Conservation (phyloP, 2,113 vertebrate genomes). For the Zosterops japonicus region DNA sequence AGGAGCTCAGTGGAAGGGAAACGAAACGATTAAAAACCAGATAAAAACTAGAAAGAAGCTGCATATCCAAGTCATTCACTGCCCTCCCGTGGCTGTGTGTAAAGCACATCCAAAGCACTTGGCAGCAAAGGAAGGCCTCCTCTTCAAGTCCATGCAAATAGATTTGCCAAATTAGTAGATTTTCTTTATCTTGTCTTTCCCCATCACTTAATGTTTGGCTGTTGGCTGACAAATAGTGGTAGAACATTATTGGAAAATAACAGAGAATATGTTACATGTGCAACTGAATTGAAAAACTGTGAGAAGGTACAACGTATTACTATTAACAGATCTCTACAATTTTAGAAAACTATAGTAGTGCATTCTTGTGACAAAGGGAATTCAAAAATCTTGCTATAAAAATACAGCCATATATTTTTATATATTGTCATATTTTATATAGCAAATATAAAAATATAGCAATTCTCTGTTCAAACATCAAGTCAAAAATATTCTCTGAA, state of each 20-base stretch:
- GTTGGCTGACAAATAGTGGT: not conserved
- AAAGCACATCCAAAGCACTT: not conserved
- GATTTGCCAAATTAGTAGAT: not conserved
- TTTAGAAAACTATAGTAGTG: not conserved
- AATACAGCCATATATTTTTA: not conserved
- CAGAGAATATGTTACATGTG: not conserved
- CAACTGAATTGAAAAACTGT: not conserved
- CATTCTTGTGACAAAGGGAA: not conserved
- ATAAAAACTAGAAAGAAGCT: not conserved
- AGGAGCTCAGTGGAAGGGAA: constrained; percentile 55
- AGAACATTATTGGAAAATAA: not conserved
- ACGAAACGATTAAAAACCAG: constrained; percentile 56
- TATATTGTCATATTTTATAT: not conserved
- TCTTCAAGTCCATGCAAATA: not conserved
- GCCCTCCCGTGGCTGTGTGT: constrained; percentile 73
- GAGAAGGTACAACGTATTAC: not conserved
- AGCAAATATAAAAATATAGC: not conserved
- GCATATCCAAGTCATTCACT: constrained; percentile 73
- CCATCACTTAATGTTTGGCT: not conserved
- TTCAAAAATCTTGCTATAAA: not conserved
- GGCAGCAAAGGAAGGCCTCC: not conserved
- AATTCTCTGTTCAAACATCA: not conserved
- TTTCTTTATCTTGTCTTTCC: not conserved
- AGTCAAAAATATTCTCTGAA: not conserved
- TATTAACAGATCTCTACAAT: not conserved